A percentile compares a stretch with the other conserved stretches of the same genome.
phyloP scores from a whole-genome alignment of 2,113 vertebrate genomes.

The Rousettus leschenaultii region DNA sequence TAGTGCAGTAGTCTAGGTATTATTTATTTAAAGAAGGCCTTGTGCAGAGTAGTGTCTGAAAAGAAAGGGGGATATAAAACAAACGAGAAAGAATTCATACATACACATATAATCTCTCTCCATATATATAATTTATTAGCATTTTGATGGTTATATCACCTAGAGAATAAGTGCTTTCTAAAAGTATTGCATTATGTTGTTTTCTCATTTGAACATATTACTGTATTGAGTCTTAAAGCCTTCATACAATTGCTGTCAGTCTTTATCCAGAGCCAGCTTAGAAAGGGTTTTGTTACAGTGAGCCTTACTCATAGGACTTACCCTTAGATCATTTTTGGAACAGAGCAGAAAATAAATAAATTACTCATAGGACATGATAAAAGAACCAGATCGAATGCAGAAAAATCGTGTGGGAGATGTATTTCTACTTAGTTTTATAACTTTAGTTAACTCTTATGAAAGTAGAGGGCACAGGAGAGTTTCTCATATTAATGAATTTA shows the following conservation, averaged over 20 bases:
- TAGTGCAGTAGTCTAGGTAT: not conserved
- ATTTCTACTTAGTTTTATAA: not conserved
- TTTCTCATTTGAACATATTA: not conserved
- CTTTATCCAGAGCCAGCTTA: not conserved
- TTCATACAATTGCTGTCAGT: not conserved
- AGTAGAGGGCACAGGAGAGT: not conserved
- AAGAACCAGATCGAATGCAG: not conserved
- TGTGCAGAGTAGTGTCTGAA: not conserved
- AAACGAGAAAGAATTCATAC: not conserved
- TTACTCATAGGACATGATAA: not conserved
- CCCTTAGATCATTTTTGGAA: constrained; percentile 12
- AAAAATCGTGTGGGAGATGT: not conserved
- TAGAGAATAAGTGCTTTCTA: not conserved
- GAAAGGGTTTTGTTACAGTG: not conserved
- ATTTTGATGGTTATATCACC: not conserved
- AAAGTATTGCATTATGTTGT: not conserved
- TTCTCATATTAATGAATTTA: not conserved
- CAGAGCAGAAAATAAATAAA: constrained; percentile 22
- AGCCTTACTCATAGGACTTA: not conserved
- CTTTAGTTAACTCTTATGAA: not conserved
- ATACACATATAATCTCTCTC: not conserved
- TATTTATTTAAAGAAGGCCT: not conserved
- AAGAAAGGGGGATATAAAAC: not conserved
- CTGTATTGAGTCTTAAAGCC: not conserved
- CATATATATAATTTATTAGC: not conserved